These are phyloP conservation scores for Chlamydotis undulata DNA, from an alignment of 2,113 vertebrate species.

Conservation along the genomic window DNA sequence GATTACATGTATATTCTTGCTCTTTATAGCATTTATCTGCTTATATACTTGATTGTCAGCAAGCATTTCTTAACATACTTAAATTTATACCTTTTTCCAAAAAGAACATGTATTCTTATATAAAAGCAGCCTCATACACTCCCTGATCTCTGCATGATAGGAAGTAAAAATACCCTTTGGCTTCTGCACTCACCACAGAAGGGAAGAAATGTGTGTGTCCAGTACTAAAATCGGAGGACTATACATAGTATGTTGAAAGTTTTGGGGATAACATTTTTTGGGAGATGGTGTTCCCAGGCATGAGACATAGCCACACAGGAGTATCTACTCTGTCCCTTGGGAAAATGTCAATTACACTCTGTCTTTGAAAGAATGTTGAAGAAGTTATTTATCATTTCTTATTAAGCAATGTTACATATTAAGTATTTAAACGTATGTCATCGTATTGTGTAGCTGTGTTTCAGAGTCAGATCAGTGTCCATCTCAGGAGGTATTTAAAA, in stretches of 20 bases:
- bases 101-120: not conserved
- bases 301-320: not conserved
- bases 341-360: not conserved
- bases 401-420: not conserved
- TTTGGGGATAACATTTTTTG: not conserved
- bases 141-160: not conserved
- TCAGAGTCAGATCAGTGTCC: not conserved
- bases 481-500: not conserved
- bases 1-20: not conserved
- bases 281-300: not conserved
- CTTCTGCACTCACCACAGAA: not conserved
- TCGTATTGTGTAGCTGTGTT: not conserved
- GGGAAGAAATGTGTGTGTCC: not conserved
- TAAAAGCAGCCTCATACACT: not conserved
- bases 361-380: not conserved
- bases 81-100: not conserved
- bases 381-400: not conserved
- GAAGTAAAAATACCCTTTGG: not conserved
- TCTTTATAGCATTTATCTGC: not conserved
- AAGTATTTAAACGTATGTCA: not conserved
- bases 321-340: not conserved
- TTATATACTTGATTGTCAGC: not conserved
- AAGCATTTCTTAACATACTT: not conserved
- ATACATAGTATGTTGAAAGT: not conserved
- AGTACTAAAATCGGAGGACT: not conserved